Evolutionary conservation across 2,113 vertebrate species (phyloP).

Genomic region (Hystrix cristata): DNA sequence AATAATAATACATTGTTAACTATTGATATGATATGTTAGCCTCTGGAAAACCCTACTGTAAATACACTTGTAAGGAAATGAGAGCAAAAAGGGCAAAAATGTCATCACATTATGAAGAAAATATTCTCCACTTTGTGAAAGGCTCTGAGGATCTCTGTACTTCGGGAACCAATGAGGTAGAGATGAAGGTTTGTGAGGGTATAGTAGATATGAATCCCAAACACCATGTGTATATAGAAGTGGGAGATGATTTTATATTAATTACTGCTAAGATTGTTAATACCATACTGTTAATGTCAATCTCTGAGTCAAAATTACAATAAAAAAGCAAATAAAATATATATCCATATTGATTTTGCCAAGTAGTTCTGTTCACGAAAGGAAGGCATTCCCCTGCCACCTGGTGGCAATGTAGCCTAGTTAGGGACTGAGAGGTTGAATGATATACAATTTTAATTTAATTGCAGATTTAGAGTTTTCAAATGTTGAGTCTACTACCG

Average conservation of each 20-base stretch:
- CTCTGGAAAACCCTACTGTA: neutral
- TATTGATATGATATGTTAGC: neutral
- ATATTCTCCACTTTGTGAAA: neutral
- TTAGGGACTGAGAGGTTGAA: neutral
- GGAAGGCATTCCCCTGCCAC: conserved; percentile 59
- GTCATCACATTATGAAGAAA: neutral
- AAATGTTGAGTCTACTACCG: neutral
- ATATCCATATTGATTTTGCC: neutral
- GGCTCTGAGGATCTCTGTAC: neutral
- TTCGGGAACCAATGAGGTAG: neutral
- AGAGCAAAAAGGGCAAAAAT: neutral
- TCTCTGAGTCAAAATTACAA: neutral
- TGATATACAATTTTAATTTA: neutral
- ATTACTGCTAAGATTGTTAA: neutral
- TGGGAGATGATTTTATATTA: neutral
- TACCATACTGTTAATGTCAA: neutral
- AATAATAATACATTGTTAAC: neutral
- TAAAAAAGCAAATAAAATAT: neutral
- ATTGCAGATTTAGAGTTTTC: neutral
- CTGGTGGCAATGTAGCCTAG: conserved; percentile 29
- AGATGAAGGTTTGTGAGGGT: neutral
- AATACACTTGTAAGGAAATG: neutral
- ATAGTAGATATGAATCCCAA: neutral
- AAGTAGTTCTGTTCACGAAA: neutral
- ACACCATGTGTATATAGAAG: neutral